Evolutionary conservation across 2,888 invertebrate genomes (phyloP).

Genomic region (Drosophila limbata): DNA sequence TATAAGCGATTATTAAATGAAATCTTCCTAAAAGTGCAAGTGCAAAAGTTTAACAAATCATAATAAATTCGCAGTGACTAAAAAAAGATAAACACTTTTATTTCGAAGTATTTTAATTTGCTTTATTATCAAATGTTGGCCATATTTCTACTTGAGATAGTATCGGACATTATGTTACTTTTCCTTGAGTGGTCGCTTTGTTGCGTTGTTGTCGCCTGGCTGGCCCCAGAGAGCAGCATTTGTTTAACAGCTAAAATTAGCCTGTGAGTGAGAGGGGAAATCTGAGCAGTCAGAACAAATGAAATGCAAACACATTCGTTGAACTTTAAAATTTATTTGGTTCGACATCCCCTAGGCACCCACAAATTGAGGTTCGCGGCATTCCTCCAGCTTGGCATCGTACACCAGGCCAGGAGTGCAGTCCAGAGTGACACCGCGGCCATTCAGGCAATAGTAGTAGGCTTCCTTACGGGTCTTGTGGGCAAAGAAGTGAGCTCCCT

Average conservation of each 20-base stretch:
- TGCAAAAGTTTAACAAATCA: not conserved
- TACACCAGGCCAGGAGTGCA: slow-evolving; percentile 83
- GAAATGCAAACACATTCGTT: slow-evolving; percentile 52
- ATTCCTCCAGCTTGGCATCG: slow-evolving; percentile 71
- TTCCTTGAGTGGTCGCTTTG: not conserved
- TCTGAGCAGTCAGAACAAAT: slow-evolving; percentile 31
- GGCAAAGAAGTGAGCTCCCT: slow-evolving; percentile 75
- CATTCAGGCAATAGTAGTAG: slow-evolving; percentile 82
- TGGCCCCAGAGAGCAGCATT: slow-evolving; percentile 30
- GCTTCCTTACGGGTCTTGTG: slow-evolving; percentile 66
- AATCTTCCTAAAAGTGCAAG: not conserved
- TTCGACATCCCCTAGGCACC: slow-evolving; percentile 29
- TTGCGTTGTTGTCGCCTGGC: slow-evolving; percentile 46
- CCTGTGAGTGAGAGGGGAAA: slow-evolving; percentile 43
- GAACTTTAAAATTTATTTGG: slow-evolving; percentile 57
- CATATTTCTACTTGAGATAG: not conserved
- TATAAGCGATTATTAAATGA: slow-evolving; percentile 18
- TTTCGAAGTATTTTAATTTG: not conserved
- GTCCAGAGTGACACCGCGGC: slow-evolving; percentile 79
- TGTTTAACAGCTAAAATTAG: slow-evolving; percentile 53
- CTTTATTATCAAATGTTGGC: not conserved
- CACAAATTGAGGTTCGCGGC: slow-evolving; percentile 73
- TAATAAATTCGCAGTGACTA: not conserved
- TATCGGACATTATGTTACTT: not conserved
- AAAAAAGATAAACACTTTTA: not conserved